Evolutionary conservation across 64 coral and sea anemone genomes (phyloP).

Genomic region (Montipora capricornis): DNA sequence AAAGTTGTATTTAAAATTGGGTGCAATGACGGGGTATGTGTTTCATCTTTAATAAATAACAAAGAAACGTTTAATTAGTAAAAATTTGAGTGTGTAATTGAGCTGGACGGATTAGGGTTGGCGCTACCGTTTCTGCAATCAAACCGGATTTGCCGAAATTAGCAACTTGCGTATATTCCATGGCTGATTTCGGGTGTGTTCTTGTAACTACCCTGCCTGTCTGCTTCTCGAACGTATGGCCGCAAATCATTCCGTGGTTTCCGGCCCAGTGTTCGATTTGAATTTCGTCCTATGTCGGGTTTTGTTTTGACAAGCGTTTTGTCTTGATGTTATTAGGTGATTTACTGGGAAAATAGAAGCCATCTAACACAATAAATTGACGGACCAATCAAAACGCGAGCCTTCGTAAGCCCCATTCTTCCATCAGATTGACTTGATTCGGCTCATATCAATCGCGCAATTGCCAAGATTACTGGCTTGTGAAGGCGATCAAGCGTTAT

Average conservation of each 20-base stretch:
- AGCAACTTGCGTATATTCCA: background rate
- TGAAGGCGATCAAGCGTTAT: slow-evolving; percentile 59
- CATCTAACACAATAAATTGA: slow-evolving; percentile 69
- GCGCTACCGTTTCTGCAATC: slow-evolving; percentile 25
- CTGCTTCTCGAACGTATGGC: slow-evolving; percentile 50
- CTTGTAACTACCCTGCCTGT: slow-evolving; percentile 36
- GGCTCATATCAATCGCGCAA: slow-evolving; percentile 81
- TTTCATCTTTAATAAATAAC: slow-evolving; percentile 92
- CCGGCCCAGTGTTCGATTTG: slow-evolving; percentile 82
- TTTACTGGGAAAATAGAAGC: slow-evolving; percentile 86
- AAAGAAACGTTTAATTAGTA: slow-evolving; percentile 94
- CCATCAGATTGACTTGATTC: slow-evolving; percentile 66
- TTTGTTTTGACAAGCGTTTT: slow-evolving; percentile 96
- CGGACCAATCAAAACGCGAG: slow-evolving; percentile 73
- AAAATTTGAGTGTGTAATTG: slow-evolving; percentile 65
- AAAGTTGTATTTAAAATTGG: slow-evolving; percentile 6
- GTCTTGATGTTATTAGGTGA: slow-evolving; percentile 74
- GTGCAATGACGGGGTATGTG: slow-evolving; percentile 40
- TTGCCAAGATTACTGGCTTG: slow-evolving; percentile 81
- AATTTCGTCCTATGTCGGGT: slow-evolving; percentile 70
- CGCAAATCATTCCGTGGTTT: slow-evolving; percentile 75
- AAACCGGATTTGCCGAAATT: slow-evolving; percentile 25
- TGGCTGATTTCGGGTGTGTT: slow-evolving; percentile 35
- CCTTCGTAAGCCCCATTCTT: slow-evolving; percentile 76
- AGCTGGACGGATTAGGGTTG: slow-evolving; percentile 26